Evolutionary conservation across 2,797 vertebrate genomes (phyloP).

Genomic region (Stomatorhinus walkeri): DNA sequence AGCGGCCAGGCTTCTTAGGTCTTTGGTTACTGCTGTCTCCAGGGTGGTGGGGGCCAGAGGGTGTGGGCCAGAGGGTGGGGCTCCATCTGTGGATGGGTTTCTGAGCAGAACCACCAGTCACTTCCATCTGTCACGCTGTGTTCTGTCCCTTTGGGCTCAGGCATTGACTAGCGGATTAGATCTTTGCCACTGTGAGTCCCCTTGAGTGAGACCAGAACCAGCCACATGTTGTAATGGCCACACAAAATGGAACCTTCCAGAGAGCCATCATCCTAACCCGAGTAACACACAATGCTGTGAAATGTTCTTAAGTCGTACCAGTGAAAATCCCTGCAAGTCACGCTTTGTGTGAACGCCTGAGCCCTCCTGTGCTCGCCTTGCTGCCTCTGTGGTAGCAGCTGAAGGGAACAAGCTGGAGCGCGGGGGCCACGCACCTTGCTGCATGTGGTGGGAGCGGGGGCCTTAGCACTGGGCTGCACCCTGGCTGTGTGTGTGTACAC

Average conservation of each 20-base stretch:
- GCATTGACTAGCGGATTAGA: constrained; percentile 35
- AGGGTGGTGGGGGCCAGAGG: neutral
- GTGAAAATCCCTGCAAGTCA: neutral
- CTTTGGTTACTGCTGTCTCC: neutral
- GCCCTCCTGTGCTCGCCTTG: neutral
- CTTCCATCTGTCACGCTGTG: constrained; percentile 45
- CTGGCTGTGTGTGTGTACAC: constrained; percentile 14
- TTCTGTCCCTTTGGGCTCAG: constrained; percentile 40
- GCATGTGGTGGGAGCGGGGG: neutral
- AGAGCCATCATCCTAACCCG: neutral
- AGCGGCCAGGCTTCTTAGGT: constrained; percentile 22
- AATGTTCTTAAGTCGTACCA: neutral
- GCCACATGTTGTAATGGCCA: neutral
- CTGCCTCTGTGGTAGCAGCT: neutral
- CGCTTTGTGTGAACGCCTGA: neutral
- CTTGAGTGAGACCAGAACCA: constrained; percentile 20
- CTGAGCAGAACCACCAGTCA: constrained; percentile 40
- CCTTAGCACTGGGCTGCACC: neutral
- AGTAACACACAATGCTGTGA: constrained; percentile 17
- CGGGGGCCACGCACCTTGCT: neutral
- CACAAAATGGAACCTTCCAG: constrained; percentile 20
- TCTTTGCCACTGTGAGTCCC: constrained; percentile 32
- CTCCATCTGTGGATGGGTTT: constrained; percentile 45
- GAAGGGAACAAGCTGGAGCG: neutral
- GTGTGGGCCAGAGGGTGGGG: constrained; percentile 8